Conservation (phyloP, 1,140 invertebrate genomes). For the Drosophila virilis region DNA sequence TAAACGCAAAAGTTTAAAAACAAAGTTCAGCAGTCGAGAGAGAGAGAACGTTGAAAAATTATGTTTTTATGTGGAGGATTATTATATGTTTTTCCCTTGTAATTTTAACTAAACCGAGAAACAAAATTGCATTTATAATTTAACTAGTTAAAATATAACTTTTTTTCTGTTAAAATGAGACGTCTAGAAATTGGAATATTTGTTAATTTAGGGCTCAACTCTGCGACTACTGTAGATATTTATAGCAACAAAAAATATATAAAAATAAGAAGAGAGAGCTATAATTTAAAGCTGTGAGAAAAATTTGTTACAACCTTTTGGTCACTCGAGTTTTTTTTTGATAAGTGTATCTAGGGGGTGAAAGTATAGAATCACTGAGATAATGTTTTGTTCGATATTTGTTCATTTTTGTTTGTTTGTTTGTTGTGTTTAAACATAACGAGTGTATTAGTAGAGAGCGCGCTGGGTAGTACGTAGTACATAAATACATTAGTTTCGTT, state of each 20-base stretch:
- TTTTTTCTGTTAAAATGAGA: background rate
- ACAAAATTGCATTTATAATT: too few species aligned
- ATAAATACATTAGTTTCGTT: conserved; percentile 41
- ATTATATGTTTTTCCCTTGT: too few species aligned
- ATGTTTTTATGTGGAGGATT: too few species aligned
- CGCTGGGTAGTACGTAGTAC: conserved; percentile 23
- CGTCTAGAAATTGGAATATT: background rate
- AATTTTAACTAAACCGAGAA: too few species aligned
- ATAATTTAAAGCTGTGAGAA: conserved; percentile 68
- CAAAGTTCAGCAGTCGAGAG: conserved; percentile 5
- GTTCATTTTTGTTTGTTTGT: conserved; percentile 38
- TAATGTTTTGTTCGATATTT: conserved; percentile 55
- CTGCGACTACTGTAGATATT: background rate
- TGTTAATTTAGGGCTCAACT: background rate
- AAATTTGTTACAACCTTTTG: conserved; percentile 69
- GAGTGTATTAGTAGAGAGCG: conserved; percentile 55
- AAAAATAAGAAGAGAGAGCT: conserved; percentile 18
- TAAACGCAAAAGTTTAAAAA: conserved; percentile 36
- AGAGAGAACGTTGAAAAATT: background rate
- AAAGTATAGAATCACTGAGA: conserved; percentile 44
- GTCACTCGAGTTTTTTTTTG: conserved; percentile 45
- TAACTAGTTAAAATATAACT: background rate
- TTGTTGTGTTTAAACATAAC: conserved; percentile 69
- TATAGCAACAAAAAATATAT: conserved; percentile 33
- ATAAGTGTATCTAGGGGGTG: conserved; percentile 29